These are phyloP conservation scores for Ciconia stormi DNA, from an alignment of 2,113 vertebrate genomes.

Conservation along the genomic window DNA sequence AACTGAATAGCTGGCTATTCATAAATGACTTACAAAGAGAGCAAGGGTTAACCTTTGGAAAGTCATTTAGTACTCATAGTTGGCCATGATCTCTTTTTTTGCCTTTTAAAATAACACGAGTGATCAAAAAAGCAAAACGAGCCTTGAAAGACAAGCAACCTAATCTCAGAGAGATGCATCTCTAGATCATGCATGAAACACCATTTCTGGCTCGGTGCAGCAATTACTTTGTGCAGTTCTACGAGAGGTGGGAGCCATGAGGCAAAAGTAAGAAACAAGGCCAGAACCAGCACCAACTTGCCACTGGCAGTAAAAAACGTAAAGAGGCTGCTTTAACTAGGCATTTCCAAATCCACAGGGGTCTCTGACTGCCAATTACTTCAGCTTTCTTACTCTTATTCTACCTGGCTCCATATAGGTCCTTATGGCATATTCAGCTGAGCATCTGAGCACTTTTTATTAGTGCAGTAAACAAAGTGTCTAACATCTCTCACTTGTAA, in stretches of 20 bases:
- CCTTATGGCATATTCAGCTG: not conserved
- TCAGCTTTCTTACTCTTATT: not conserved
- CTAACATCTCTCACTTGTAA: not conserved
- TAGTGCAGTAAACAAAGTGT: not conserved
- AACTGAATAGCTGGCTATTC: slow-evolving; percentile 25
- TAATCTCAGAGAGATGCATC: slow-evolving; percentile 8
- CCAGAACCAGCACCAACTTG: not conserved
- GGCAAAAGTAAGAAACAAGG: not conserved
- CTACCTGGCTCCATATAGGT: not conserved
- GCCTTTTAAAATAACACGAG: slow-evolving; percentile 17
- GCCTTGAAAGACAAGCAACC: slow-evolving; percentile 18
- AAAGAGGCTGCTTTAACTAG: not conserved
- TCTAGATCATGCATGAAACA: slow-evolving; percentile 18
- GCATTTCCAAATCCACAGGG: not conserved
- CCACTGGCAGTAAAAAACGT: not conserved
- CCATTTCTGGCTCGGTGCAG: not conserved
- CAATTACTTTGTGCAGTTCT: not conserved
- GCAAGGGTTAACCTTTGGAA: slow-evolving; percentile 26
- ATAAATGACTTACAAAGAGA: slow-evolving; percentile 25
- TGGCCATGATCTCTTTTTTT: not conserved
- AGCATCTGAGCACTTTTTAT: not conserved
- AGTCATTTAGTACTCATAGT: not conserved
- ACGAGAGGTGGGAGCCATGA: not conserved
- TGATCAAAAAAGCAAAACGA: slow-evolving; percentile 35
- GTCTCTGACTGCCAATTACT: not conserved